Base-by-base conservation (phyloP, 35 echinoderm and acorn worm species). In the Lytechinus variegatus region DNA sequence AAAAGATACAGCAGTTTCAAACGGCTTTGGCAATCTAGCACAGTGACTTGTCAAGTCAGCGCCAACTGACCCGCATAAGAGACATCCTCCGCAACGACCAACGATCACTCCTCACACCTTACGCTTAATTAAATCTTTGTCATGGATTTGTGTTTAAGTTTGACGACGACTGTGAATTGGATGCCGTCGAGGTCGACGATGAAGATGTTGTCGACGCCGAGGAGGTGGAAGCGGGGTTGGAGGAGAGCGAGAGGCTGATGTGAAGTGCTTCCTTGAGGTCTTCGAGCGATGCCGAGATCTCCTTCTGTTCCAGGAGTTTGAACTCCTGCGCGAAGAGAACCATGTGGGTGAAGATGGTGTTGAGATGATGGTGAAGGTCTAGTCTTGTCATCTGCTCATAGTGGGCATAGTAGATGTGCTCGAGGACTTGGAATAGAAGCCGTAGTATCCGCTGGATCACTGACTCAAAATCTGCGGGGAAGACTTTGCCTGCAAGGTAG, bases 361-460 rank as follows among this genome's bases (percentile, higher is more conserved):
- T 99, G 94, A 98, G 97, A 54, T 99, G 98, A 27, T 56, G 44
- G 54, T 98, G 96, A 19, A 99, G 96, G 52, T 99, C 97, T 16
- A 97, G 86, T 19, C 94, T 61, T 8, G 93, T 87, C 13, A 99
- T 94, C 21, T 97, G 97, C 24, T 96, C 94, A 27, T 96, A 99
- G 87, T 99, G 98, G 33, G 95, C 95, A 61, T 96, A 97, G 94
- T 99, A 99, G 61, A 99, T 99, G 95, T 99, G 98, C 60, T 97
- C 98, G 61, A 98, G 19, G 33, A 99, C 95, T 60, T 99, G 95
- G 95, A 99, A 98, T 55, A 99, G 92, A 52, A 97, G 97, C 86
- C 98, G 96, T 29, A 95, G 86, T 52, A 99, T 98, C 28, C 95
- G 95, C 95, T 99, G 97, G 52, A 98, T 95, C 4, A 97, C 96